Evolutionary conservation across 2,113 vertebrate genomes (phyloP).

Genomic region (Porphyrio hochstetteri): DNA sequence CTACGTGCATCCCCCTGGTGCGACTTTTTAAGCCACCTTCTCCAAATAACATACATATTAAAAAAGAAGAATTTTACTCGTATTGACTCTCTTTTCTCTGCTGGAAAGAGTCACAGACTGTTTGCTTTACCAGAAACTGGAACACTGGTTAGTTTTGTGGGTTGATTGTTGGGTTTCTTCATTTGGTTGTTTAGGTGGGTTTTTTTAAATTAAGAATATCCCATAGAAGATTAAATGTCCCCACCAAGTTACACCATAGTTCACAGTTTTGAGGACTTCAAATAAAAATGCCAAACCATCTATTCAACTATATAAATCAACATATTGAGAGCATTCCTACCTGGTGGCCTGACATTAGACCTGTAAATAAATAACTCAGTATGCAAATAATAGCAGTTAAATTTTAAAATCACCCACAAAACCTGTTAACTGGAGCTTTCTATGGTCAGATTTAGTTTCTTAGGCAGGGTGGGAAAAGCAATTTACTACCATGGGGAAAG

Average conservation of each 20-base stretch:
- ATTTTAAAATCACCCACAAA: conserved; percentile 31
- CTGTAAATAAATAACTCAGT: conserved; percentile 22
- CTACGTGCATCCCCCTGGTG: accelerated
- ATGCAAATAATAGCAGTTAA: not conserved
- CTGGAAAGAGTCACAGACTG: not conserved
- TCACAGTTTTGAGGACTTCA: not conserved
- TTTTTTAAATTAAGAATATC: not conserved
- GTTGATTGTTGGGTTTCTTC: not conserved
- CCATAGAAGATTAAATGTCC: not conserved
- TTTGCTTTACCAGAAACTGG: not conserved
- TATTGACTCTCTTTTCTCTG: not conserved
- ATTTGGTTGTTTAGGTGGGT: not conserved
- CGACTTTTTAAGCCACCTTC: not conserved
- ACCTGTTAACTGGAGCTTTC: not conserved
- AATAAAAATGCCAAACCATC: not conserved
- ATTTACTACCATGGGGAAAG: not conserved
- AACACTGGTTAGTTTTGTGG: not conserved
- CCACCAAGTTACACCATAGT: not conserved
- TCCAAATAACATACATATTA: not conserved
- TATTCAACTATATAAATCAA: not conserved
- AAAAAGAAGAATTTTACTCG: not conserved
- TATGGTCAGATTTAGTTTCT: not conserved
- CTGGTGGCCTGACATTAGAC: not conserved
- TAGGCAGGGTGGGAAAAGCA: not conserved
- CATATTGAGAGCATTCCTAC: not conserved